These are phyloP conservation scores for Corythoichthys haematopterus DNA, from an alignment of 2,113 vertebrate species.

Conservation along the genomic window DNA sequence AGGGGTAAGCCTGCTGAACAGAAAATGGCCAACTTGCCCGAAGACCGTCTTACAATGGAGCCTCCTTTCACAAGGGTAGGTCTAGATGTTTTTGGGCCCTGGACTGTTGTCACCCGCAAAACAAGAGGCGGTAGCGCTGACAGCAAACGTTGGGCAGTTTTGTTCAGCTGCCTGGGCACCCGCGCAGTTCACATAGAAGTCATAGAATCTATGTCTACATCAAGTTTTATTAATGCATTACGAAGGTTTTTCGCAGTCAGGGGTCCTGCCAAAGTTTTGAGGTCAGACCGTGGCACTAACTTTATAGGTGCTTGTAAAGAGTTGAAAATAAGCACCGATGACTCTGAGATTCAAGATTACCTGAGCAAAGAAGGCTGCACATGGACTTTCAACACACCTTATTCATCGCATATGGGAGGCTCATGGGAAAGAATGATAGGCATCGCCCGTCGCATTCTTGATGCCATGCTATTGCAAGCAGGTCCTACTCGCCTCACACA, in stretches of 20 bases:
- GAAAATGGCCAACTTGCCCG: not conserved
- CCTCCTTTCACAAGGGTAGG: not conserved
- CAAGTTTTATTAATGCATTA: slow-evolving; percentile 32
- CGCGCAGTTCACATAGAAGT: no score
- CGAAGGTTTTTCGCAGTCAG: not conserved
- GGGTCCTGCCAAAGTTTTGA: not conserved
- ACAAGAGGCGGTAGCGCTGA: no score
- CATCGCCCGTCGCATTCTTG: not conserved
- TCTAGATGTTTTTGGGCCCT: not conserved
- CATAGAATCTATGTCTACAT: no score
- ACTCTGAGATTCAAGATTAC: slow-evolving; percentile 2
- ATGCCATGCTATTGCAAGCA: slow-evolving; percentile 12
- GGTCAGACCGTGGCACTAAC: slow-evolving; percentile 15
- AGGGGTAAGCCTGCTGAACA: no score
- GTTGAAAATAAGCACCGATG: not conserved
- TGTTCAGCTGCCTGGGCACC: no score
- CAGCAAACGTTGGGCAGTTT: no score
- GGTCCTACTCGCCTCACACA: not conserved
- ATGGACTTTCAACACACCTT: not conserved
- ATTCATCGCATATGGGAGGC: not conserved
- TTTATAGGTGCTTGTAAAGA: slow-evolving; percentile 7
- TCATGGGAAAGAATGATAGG: slow-evolving; percentile 13
- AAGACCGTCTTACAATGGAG: not conserved
- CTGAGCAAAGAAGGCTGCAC: slow-evolving; percentile 4
- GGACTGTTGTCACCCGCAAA: no score